phyloP scores from a whole-genome alignment of 2,113 vertebrate species.

The Hippoglossus stenolepis region DNA sequence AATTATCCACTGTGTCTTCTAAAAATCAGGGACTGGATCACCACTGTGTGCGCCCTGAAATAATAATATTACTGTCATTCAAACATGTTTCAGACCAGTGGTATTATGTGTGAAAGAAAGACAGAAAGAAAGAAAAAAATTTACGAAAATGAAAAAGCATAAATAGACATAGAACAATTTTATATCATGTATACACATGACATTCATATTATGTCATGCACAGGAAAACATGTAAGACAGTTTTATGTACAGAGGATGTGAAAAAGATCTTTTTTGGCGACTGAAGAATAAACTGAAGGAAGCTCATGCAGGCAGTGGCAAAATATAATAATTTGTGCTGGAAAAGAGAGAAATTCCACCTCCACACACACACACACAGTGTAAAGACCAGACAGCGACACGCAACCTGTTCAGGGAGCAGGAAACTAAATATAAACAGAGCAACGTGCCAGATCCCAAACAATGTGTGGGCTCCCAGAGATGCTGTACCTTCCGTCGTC shows the following conservation, averaged over 20 bases:
- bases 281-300: constrained; percentile 21
- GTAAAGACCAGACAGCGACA: constrained; percentile 8
- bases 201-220: background rate
- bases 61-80: no score
- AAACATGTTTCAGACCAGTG: no score
- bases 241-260: constrained; percentile 5
- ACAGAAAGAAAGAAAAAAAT: background rate
- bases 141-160: background rate
- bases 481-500: background rate
- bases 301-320: constrained; percentile 3
- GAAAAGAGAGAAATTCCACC: background rate
- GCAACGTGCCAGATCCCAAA: constrained; percentile 30
- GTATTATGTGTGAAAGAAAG: background rate
- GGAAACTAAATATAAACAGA: constrained; percentile 43
- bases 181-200: constrained; percentile 1
- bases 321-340: background rate
- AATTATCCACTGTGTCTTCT: no score
- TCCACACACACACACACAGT: constrained; percentile 10
- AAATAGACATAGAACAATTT: constrained; percentile 1
- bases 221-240: background rate
- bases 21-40: no score
- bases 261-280: background rate
- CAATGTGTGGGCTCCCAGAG: background rate
- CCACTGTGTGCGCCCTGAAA: no score
- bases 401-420: constrained; percentile 15